A percentile compares a stretch with the other conserved stretches of the same genome.
Conservation (phyloP, 2,797 vertebrate genomes). For the Novumbra hubbsi region DNA sequence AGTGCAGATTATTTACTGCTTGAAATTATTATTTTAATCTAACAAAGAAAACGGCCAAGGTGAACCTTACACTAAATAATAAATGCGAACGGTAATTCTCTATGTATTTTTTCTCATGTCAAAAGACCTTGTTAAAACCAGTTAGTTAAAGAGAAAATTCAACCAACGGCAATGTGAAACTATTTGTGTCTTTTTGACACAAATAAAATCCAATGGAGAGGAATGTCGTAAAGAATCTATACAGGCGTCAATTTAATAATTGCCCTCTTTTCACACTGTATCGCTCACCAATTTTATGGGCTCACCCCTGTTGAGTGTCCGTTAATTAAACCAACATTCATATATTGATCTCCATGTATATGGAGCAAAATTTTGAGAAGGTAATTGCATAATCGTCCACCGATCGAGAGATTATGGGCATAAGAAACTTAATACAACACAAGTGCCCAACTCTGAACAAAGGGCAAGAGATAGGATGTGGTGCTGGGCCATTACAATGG, state of each 20-base stretch:
- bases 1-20: conserved; percentile 75
- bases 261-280: background rate
- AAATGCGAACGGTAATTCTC: conserved; percentile 59
- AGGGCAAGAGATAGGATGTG: too few relatives aligned
- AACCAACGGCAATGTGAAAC: background rate
- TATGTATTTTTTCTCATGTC: conserved; percentile 38
- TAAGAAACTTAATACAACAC: too few relatives aligned
- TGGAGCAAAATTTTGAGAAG: background rate
- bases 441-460: too few relatives aligned
- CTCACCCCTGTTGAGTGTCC: background rate
- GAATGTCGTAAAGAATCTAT: background rate
- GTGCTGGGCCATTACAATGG: too few relatives aligned
- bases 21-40: conserved; percentile 76
- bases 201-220: background rate
- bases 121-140: background rate
- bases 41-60: conserved; percentile 66
- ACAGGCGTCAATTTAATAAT: background rate
- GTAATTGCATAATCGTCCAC: background rate
- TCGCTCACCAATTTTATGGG: background rate
- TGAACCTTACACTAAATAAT: conserved; percentile 68
- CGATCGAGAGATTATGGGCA: too few relatives aligned
- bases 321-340: background rate
- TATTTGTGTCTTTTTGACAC: conserved; percentile 31
- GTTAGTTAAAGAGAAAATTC: background rate
- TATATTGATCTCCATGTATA: background rate